Base-by-base conservation (phyloP, 2,113 vertebrate species). In the Nycticorax nycticorax region DNA sequence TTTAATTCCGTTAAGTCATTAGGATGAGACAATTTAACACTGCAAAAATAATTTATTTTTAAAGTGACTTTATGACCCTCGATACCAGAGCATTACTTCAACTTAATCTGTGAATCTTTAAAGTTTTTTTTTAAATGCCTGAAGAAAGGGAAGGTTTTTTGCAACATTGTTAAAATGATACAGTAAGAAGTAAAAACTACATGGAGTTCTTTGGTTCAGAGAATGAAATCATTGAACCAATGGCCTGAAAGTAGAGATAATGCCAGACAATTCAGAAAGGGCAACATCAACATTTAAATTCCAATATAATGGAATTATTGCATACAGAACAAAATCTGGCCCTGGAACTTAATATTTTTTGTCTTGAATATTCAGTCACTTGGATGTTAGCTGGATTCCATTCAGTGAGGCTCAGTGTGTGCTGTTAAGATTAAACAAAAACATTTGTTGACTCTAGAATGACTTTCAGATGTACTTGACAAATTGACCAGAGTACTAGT, bases 61-160 rank as follows among this genome's bases (percentile, higher is more conserved):
- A 19, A 26, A 72, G 55, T 72, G 57, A 62, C 32, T 94, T 80
- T 85, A 27, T 93, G 84, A 74, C 57, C 66, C 73, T 89, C 19
- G 62, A 14, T 43, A 81, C 39, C 41, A 82, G 32, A 96, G 91
- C 77, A 96, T 95, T 96, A 74, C 59, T 95, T 89, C 69, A 71
- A 1, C 67, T 69, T 93, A n/a, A 26, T 79, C 71, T 92, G 52
- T 96, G 69, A 89, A 45, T 59, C 35, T 45, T n/a, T 24, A 39
- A 52, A 37, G 19, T 3, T 24, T 59, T 73, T 76, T 60, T 56
- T 86, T 66, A 35, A 68, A 77, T 85, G 60, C 32, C 22, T 60
- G 35, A 95, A 76, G 63, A 57, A 91, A 91, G 75, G 72, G 60
- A 88, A 81, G 21, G 17, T 37, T 64, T 37, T 68, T 73, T 89